Base-by-base conservation (phyloP, 1,140 invertebrate genomes). In the Medauroidea extradentata region DNA sequence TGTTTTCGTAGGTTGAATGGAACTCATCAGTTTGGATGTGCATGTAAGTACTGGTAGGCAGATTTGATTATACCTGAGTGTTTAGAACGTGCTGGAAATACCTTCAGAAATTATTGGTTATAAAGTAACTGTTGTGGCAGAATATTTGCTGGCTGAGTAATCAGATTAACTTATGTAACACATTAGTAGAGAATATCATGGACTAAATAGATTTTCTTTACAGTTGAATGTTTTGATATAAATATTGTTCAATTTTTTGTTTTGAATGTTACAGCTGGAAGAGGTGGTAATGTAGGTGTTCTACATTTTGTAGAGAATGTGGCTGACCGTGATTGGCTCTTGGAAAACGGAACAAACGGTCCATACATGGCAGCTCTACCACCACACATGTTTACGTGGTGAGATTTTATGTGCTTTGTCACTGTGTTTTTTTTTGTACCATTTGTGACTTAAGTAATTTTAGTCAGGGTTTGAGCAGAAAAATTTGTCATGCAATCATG, bases 21-120 rank as follows among this genome's bases (percentile, higher is more conserved):
- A 44, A 96, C 94, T 18, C 91, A 96, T 80, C 90, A 95, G 73
- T 87, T 90, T 69, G 94, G 94, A 57, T 96, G 94, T 75, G 85
- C 88, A 38, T 93, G 91, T 91, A 82, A 86, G 84, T 84, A 66
- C n/a, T n/a, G n/a, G n/a, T n/a, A n/a, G n/a, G n/a, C n/a, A n/a
- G n/a, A n/a, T n/a, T n/a, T n/a, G n/a, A n/a, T n/a, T n/a, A n/a
- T n/a, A n/a, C n/a, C n/a, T n/a, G n/a, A n/a, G n/a, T n/a, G n/a
- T n/a, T n/a, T n/a, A n/a, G n/a, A n/a, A n/a, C n/a, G n/a, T n/a
- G n/a, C n/a, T n/a, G n/a, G n/a, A n/a, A n/a, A n/a, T n/a, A n/a
- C n/a, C n/a, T n/a, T n/a, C n/a, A n/a, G n/a, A n/a, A n/a, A n/a
- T n/a, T n/a, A n/a, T n/a, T n/a, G n/a, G n/a, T n/a, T n/a, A n/a